Percentiles rank a stretch among this genome's conserved stretches.
Conservation (phyloP, 2,888 invertebrate genomes). For the Blera fallax region DNA sequence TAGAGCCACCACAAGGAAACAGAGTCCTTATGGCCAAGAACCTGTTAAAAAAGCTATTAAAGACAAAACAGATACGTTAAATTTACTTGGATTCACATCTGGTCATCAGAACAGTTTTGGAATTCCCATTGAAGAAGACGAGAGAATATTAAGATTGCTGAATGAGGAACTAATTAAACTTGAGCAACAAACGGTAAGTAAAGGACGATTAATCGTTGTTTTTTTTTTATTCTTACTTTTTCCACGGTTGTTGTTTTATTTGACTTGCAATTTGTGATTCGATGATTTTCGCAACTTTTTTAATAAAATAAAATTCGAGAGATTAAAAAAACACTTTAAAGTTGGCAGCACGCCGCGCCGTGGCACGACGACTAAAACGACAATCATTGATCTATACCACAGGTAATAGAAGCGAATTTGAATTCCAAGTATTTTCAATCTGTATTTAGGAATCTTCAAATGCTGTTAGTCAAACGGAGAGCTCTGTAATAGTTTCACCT, state of each 20-base stretch:
- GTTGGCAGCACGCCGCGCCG: too few relatives aligned
- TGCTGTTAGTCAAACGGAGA: slow-evolving; percentile 35
- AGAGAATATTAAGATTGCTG: slow-evolving; percentile 80
- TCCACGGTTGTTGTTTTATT: too few relatives aligned
- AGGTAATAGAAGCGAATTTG: background rate
- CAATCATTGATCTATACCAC: too few relatives aligned
- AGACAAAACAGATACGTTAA: slow-evolving; percentile 67
- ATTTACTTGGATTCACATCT: slow-evolving; percentile 83
- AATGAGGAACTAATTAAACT: slow-evolving; percentile 76
- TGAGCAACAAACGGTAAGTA: slow-evolving; percentile 65
- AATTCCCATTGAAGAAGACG: slow-evolving; percentile 85
- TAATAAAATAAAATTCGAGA: too few relatives aligned
- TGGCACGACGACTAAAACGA: too few relatives aligned
- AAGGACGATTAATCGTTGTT: background rate
- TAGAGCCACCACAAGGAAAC: background rate
- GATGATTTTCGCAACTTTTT: too few relatives aligned
- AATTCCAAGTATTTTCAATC: background rate
- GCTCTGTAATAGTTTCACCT: slow-evolving; percentile 83
- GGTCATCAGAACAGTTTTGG: slow-evolving; percentile 86
- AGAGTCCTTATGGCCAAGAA: slow-evolving; percentile 3
- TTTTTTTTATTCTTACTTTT: too few relatives aligned
- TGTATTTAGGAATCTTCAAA: slow-evolving; percentile 25
- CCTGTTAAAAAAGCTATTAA: slow-evolving; percentile 1
- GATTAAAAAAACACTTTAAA: too few relatives aligned
- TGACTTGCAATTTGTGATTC: too few relatives aligned